Evolutionary conservation across 2,113 vertebrate species (phyloP), one percentile per base, ranked within the genome.

Genomic region (Oryzias woworae): DNA sequence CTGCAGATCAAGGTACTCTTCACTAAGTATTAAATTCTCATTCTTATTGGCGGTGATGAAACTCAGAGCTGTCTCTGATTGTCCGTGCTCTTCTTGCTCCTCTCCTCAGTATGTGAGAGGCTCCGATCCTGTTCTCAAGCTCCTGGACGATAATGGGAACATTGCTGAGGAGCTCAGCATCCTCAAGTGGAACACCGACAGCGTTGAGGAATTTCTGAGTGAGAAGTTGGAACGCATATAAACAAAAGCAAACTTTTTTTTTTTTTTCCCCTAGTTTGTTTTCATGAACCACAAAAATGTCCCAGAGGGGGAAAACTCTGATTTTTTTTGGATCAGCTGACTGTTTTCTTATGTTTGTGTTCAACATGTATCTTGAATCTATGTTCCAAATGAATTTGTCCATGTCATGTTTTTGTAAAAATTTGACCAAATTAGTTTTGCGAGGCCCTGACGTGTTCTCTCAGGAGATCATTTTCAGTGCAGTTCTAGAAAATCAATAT

Each of bases 131-230:
- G 92, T 99, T 5, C 93, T 99, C 18, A 99, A 99, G 94, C 95
- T 99, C 81, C 89, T 99, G 94, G 97, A 99, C 10, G 95, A 99
- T 76, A 93, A 72, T 56, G 97, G 97, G 96, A 98, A 98, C 94
- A 98, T 99, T 49, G 95, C 95, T 73, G 97, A 99, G 84, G 97
- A 99, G 52, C 91, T 99, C 69, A 99, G 97, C 94, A 99, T 99
- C 91, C 94, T 97, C 87, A 99, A 98, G 78, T 99, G 97, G 97
- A 99, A 99, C 87, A 99, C 97, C 3, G 97, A 99, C 88, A 99
- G 97, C 0, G 97, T 99, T 28, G 97, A 99, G 86, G 97, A 99
- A 89, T 99, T 99, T 79, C 87, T 99, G 17, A 94, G 95, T 79
- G 97, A 99, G 86, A 99, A 99, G 78, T 84, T 99, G 77, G 94